Base-by-base conservation (phyloP, 2,888 invertebrate species). In the Meiosimyza platycephala region DNA sequence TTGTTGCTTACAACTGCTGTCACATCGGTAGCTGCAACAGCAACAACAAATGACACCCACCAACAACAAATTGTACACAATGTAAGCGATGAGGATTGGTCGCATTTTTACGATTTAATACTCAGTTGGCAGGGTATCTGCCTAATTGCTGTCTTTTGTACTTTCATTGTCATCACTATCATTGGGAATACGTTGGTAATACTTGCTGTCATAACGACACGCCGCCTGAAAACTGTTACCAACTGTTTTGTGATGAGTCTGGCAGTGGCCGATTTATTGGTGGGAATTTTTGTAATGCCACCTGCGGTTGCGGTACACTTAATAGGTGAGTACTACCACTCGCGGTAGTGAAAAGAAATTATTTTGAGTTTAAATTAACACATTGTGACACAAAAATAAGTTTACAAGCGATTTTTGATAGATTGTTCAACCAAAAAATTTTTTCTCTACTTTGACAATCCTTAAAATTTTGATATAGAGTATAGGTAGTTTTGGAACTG, bases 181-280 rank as follows among this genome's bases (percentile, higher is more conserved):
- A 90, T 95, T 72, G 97, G 97, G 70, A 97, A 97, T 87, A 94
- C 95, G 5, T 89, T 97, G 80, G 96, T 97, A 72, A 96, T 97
- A 78, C 90, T 94, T 22, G 95, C 97, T 9, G 96, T 97, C 66
- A 90, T 95, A 79, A 95, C 95, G 1, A 95, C 95, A 0, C 91
- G 94, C 78, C 90, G 96, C 77, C 89, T 98, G 77, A 90, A 97
- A 77, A 97, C 97, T 0, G 96, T 97, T 50, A 98, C 97, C 65
- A 98, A 98, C 85, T 95, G 96, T 84, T 97, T 98, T 87, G 97
- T 98, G 77, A 96, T 96, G 83, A 97, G 97, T 69, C 88, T 98
- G 84, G 98, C 98, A 0, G 93, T 94, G 0, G 97, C 98, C 62
- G 98, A 98, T 89, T 90, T 97, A 86, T 87, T 97, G 77, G 96